phyloP scores from a whole-genome alignment of 2,888 invertebrate genomes.

The Drosophila cyrtoloma region DNA sequence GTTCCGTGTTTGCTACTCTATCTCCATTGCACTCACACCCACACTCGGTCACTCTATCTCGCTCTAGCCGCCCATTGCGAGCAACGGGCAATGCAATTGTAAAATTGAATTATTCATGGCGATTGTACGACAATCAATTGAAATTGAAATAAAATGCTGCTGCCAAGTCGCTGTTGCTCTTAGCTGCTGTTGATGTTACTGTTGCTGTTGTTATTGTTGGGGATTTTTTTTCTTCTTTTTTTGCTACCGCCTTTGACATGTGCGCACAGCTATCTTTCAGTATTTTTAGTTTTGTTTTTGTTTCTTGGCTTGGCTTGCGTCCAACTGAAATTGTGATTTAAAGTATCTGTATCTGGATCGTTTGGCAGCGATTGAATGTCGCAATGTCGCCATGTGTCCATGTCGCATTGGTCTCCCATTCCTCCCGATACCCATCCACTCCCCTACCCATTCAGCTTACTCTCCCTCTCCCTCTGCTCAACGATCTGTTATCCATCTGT shows the following conservation, averaged over 20 bases:
- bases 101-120: conserved; percentile 85
- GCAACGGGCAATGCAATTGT: conserved; percentile 69
- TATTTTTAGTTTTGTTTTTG: conserved; percentile 35
- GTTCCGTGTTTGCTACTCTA: conserved; percentile 65
- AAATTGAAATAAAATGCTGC: conserved; percentile 83
- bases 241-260: conserved; percentile 73
- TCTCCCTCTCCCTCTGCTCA: conserved; percentile 1
- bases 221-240: conserved; percentile 41
- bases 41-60: conserved; percentile 38
- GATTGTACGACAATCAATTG: conserved; percentile 85
- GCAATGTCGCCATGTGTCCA: conserved; percentile 56
- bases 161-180: conserved; percentile 63
- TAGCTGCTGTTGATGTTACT: conserved; percentile 36
- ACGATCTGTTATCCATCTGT: conserved; percentile 5
- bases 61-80: conserved; percentile 54
- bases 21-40: conserved; percentile 38
- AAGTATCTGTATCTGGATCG: conserved; percentile 82
- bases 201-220: conserved; percentile 32
- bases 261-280: conserved; percentile 76
- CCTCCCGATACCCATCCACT: neutral
- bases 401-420: conserved; percentile 35
- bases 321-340: conserved; percentile 78
- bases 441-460: neutral
- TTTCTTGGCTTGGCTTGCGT: conserved; percentile 66
- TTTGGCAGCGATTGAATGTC: conserved; percentile 79